Conservation (phyloP, 2,113 vertebrate genomes). For the Hassar affinis region DNA sequence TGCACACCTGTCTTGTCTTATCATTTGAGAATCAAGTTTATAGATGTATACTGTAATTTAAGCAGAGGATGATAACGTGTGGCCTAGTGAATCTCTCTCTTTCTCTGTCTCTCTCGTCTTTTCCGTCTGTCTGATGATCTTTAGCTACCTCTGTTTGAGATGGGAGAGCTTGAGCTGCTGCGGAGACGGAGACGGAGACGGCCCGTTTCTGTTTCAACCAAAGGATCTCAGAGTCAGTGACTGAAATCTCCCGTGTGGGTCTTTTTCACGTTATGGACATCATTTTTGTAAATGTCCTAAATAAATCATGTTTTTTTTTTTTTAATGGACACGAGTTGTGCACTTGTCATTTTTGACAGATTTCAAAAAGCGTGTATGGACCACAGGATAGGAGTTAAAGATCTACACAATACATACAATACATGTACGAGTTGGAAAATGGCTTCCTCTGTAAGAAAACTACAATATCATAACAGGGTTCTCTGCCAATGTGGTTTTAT, state of each 20-base stretch:
- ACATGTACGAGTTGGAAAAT: neutral
- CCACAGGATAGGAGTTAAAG: neutral
- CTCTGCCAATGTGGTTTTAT: neutral
- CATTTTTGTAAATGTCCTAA: conserved; percentile 43
- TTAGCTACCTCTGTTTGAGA: conserved; percentile 55
- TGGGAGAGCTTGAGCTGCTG: conserved; percentile 37
- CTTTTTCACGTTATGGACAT: conserved; percentile 17
- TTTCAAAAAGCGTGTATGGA: neutral
- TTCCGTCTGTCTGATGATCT: conserved; percentile 39
- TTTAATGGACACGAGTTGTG: neutral
- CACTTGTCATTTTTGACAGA: neutral
- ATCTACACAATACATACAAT: neutral
- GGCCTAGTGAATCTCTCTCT: conserved; percentile 38
- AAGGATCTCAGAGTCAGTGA: conserved; percentile 41
- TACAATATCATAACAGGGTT: neutral
- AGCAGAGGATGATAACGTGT: conserved; percentile 33
- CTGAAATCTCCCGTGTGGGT: conserved; percentile 33
- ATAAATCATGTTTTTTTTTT: conserved; percentile 47
- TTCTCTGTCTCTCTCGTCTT: no score
- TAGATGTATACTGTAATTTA: neutral
- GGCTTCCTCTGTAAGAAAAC: neutral
- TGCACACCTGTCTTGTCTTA: conserved; percentile 50
- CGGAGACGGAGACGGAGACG: neutral
- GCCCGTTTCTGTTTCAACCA: conserved; percentile 23
- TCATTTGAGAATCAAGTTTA: conserved; percentile 46